Evolutionary conservation across 2,797 vertebrate genomes (phyloP).

Genomic region (Clamator glandarius): DNA sequence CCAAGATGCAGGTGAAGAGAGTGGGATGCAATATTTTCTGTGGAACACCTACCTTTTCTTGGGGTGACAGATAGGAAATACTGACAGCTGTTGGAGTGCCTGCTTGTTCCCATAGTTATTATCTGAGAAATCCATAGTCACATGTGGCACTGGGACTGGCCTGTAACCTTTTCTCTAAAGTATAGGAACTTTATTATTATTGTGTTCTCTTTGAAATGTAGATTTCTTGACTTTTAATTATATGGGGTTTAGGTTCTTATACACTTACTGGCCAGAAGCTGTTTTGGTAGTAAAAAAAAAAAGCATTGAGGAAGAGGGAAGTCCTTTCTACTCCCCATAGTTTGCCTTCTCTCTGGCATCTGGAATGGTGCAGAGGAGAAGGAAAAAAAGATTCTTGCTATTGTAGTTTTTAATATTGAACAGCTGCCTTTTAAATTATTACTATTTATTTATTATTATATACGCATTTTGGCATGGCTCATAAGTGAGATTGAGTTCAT

Average conservation of each 20-base stretch:
- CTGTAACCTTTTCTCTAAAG: background rate
- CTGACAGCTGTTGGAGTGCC: background rate
- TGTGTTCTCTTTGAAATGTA: background rate
- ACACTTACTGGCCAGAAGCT: background rate
- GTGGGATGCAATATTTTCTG: background rate
- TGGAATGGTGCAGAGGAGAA: background rate
- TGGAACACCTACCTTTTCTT: background rate
- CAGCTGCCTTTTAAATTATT: conserved; percentile 25
- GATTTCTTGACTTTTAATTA: background rate
- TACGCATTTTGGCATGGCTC: background rate
- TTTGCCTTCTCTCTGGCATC: background rate
- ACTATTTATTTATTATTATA: conserved; percentile 10
- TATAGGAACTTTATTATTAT: background rate
- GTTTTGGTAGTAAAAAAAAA: background rate
- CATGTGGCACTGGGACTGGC: background rate
- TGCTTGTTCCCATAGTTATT: background rate
- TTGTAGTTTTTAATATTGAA: background rate
- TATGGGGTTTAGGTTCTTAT: background rate
- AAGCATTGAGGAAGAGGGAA: background rate
- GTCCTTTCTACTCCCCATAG: background rate
- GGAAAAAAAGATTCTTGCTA: background rate
- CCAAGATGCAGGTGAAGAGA: background rate
- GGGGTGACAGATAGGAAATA: background rate
- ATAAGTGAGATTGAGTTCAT: background rate
- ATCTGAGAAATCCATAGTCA: background rate